Base-by-base conservation (phyloP, 1,140 invertebrate genomes). In the Drosophila subpulchrella region DNA sequence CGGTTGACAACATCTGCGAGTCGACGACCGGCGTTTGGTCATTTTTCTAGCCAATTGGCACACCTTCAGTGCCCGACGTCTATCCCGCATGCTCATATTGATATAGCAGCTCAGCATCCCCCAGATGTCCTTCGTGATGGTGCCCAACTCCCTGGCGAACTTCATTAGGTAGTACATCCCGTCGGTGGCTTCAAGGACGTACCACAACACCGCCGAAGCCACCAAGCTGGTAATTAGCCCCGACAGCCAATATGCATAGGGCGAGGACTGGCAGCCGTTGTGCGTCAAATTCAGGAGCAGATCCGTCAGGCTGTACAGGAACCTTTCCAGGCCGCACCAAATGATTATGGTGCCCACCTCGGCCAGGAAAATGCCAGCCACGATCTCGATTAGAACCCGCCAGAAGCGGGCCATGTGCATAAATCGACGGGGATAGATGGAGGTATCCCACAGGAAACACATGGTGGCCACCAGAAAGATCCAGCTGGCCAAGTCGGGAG, bases 321-420 rank as follows among this genome's bases (percentile, higher is more conserved):
- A 24, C 4, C 62, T 61, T 27, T 88, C 84, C 1, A 88, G 0
- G 0, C 38, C n/a, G 15, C 84, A 89, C 84, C 84, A 88, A 13
- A 88, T 54, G 10, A 89, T 20, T 1, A 88, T n/a, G 0, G 61
- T 41, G 1, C 55, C 62, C 11, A 88, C 11, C 32, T 88, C 84
- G 3, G 42, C 34, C 11, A 88, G 3, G 11, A 88, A 68, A 15
- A 78, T 5, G 24, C 57, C 34, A 0, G 58, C 73, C 27, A 89
- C 38, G 0, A 44, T 30, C 12, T 88, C 84, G 10, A 89, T 0
- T 0, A 75, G 2, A 13, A 80, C 0, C 8, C 55, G 63, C 76
- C 80, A 89, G 8, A 27, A 3, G n/a, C 12, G 17, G 17, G 46
- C 0, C 61, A 89, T 77, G 44, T 74, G 76, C 41, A 34, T 36